Evolutionary conservation across 2,113 vertebrate species (phyloP).

Genomic region (Strix uralensis): DNA sequence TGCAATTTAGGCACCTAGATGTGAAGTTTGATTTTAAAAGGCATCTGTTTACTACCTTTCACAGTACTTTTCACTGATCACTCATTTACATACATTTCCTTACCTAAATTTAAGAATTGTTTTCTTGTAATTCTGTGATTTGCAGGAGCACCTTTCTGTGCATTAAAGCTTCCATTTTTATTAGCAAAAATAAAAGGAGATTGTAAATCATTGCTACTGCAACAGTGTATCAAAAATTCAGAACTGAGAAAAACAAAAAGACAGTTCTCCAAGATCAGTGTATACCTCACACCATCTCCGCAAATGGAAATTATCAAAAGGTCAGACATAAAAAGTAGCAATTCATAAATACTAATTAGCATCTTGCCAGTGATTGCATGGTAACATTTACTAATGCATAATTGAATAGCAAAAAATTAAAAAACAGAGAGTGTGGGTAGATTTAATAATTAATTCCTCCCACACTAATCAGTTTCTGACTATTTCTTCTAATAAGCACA

Average conservation of each 20-base stretch:
- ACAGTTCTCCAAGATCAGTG: neutral
- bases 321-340: constrained; percentile 69
- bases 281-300: constrained; percentile 24
- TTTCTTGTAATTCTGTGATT: constrained; percentile 14
- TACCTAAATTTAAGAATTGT: neutral
- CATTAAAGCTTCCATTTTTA: neutral
- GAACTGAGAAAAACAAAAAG: neutral
- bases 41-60: neutral
- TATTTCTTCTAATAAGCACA: constrained; percentile 45
- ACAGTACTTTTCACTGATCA: neutral
- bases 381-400: constrained; percentile 71
- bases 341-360: constrained; percentile 73
- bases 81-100: neutral
- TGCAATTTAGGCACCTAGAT: neutral
- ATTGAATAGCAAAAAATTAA: constrained; percentile 66
- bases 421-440: constrained; percentile 46
- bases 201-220: neutral
- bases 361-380: constrained; percentile 59
- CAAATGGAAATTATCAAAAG: constrained; percentile 68
- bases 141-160: neutral
- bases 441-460: constrained; percentile 74
- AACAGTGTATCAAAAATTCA: constrained; percentile 22
- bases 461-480: constrained; percentile 65
- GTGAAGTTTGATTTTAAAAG: neutral
- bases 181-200: neutral